Conservation (phyloP, 1,140 invertebrate species). For the Nomia melanderi region DNA sequence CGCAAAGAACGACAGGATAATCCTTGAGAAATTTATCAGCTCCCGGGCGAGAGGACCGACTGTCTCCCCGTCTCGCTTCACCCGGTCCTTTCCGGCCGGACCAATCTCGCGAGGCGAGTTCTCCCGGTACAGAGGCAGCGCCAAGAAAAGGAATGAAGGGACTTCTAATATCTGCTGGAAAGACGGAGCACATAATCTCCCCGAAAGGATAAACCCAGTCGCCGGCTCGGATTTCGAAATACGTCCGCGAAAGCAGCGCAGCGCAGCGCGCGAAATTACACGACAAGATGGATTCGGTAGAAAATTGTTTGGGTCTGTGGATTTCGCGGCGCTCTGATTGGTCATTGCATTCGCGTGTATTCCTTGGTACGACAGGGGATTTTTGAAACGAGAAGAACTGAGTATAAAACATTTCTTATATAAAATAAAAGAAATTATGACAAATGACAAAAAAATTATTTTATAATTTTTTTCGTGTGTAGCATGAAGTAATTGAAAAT, state of each 20-base stretch:
- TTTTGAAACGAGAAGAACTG: too few species aligned
- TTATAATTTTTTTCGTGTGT: too few species aligned
- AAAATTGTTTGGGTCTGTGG: conserved; percentile 8
- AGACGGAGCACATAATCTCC: conserved; percentile 64
- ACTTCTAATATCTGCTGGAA: conserved; percentile 63
- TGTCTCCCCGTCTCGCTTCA: too few species aligned
- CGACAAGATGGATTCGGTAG: not conserved
- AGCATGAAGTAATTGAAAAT: too few species aligned
- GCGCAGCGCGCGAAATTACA: conserved; percentile 27
- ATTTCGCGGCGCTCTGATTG: too few species aligned
- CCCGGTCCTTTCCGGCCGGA: conserved; percentile 28
- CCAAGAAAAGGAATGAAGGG: conserved; percentile 47
- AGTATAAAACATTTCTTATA: too few species aligned
- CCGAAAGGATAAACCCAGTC: conserved; percentile 54
- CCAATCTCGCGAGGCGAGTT: conserved; percentile 62
- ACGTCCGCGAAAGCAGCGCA: conserved; percentile 42
- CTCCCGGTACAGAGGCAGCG: conserved; percentile 15
- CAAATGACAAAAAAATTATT: too few species aligned
- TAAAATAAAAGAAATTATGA: too few species aligned
- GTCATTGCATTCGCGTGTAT: too few species aligned
- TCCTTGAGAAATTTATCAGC: conserved; percentile 63
- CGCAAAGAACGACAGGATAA: conserved; percentile 56
- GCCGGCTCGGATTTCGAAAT: conserved; percentile 58
- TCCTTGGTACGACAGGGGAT: too few species aligned
- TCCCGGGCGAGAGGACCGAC: conserved; percentile 9